A percentile compares a stretch with the other conserved stretches of the same genome.
These are phyloP conservation scores for Meta bourneti DNA, from an alignment of 2,888 invertebrate genomes.

Conservation along the genomic window DNA sequence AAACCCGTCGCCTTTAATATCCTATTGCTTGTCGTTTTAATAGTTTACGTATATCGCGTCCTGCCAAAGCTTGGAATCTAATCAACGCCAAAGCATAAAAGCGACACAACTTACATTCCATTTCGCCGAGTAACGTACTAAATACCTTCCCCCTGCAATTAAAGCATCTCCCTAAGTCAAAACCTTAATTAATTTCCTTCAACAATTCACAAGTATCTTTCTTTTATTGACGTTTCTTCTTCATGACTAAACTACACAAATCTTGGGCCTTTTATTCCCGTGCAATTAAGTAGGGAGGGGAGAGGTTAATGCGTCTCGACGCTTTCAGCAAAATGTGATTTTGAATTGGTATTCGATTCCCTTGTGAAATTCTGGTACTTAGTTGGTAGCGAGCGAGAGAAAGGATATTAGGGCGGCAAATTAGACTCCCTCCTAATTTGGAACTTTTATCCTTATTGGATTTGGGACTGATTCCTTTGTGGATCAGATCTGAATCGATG, in stretches of 20 bases:
- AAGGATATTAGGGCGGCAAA: background rate
- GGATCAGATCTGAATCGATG: background rate
- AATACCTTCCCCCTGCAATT: background rate
- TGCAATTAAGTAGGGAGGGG: background rate
- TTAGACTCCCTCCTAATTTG: slow-evolving; percentile 17
- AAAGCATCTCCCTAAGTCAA: background rate
- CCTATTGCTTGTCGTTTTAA: background rate
- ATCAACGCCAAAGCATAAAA: background rate
- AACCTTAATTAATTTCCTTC: background rate
- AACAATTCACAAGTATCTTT: background rate
- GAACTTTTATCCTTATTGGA: slow-evolving; percentile 22
- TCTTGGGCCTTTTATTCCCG: background rate
- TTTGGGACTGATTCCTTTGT: slow-evolving; percentile 2
- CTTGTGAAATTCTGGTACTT: background rate
- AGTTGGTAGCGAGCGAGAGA: background rate
- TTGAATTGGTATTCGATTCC: slow-evolving; percentile 12
- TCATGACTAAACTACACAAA: background rate
- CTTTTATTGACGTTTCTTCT: background rate
- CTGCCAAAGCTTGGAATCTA: background rate
- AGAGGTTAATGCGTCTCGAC: background rate
- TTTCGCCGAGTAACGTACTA: background rate
- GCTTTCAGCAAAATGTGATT: slow-evolving; percentile 15
- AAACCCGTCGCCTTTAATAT: too few species aligned
- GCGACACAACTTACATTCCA: background rate
- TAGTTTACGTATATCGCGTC: background rate